Base-by-base conservation (phyloP, 2,113 vertebrate genomes). In the Lipotes vexillifer region DNA sequence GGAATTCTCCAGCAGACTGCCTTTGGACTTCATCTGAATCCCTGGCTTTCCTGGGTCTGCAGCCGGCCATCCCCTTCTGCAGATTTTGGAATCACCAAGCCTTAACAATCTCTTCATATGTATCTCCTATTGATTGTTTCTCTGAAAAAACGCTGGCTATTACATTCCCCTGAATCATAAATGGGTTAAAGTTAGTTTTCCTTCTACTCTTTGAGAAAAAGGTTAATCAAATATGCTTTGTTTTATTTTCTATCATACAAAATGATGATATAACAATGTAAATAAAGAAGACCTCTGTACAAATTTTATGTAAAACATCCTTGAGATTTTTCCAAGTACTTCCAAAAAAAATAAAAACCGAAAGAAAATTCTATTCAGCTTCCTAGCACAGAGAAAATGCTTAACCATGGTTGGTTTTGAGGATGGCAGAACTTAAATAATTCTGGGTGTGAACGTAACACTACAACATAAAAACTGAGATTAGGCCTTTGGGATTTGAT, bases 271-370 rank as follows among this genome's bases (percentile, higher is more conserved):
- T 93, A 55, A 93, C n/a, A 49, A 0, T 68, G 84, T 77, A 88
- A 97, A 92, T 90, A 88, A 96, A 84, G 96, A 98, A 95, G 20
- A 38, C 55, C 87, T 63, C 55, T 81, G 74, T 88, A 36, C 36
- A 93, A 92, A 69, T 95, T 97, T 97, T 93, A 97, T 82, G 92
- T 82, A 94, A 93, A 94, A 78, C n/a, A 23, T 55, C 83, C 65
- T 88, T 94, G 94, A 94, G 23, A 93, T 89, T 96, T 98, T 97
- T 57, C 96, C 97, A 98, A 93, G 5, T 93, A 97, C 17, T 94
- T 96, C 6, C 44, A 46, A 46, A 52, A 81, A 89, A n/a, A 44
- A 86, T 69, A 61, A 25, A 61, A 65, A 65, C 46, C 3, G 12
- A 11, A 61, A 86, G 18, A 33, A 97, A 91, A 88, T 87, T 94